Percentiles rank a stretch among this genome's conserved stretches.
phyloP scores from a whole-genome alignment of 2,113 vertebrate genomes.

The Hemibates koningsi region DNA sequence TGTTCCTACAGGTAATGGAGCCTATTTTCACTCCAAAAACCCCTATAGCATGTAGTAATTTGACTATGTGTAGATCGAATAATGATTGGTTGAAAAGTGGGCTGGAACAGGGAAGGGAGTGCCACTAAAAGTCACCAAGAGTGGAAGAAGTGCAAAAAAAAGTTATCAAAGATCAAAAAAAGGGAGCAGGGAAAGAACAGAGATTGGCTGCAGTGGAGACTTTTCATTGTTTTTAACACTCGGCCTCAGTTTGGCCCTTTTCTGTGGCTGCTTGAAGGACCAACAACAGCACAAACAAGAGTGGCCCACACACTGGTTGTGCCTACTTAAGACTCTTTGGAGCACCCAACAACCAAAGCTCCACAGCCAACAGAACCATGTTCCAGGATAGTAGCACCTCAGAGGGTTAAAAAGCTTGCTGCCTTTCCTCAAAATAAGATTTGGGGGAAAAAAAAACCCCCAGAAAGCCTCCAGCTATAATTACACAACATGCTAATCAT shows the following conservation, averaged over 20 bases:
- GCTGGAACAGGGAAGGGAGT: background rate
- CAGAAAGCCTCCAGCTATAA: background rate
- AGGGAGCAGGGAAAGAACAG: background rate
- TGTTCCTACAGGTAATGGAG: background rate
- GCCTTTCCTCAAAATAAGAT: background rate
- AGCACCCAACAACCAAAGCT: background rate
- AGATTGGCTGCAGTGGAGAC: background rate
- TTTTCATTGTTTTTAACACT: background rate
- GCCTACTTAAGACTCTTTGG: background rate
- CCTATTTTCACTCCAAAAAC: background rate
- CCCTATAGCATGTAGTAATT: background rate
- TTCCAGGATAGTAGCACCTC: background rate
- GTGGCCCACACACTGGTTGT: background rate
- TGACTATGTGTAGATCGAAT: background rate
- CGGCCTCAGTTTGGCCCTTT: background rate
- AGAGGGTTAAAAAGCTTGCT: background rate
- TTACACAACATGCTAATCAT: background rate
- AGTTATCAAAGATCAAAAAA: background rate
- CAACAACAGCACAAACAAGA: background rate
- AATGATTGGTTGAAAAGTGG: background rate
- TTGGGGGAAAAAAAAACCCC: fast-evolving
- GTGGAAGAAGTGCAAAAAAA: background rate
- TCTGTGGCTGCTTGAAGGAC: background rate
- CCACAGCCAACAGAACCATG: background rate
- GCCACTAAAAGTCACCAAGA: background rate